phyloP scores from a whole-genome alignment of 1,140 invertebrate species.

The Caerostris extrusa region DNA sequence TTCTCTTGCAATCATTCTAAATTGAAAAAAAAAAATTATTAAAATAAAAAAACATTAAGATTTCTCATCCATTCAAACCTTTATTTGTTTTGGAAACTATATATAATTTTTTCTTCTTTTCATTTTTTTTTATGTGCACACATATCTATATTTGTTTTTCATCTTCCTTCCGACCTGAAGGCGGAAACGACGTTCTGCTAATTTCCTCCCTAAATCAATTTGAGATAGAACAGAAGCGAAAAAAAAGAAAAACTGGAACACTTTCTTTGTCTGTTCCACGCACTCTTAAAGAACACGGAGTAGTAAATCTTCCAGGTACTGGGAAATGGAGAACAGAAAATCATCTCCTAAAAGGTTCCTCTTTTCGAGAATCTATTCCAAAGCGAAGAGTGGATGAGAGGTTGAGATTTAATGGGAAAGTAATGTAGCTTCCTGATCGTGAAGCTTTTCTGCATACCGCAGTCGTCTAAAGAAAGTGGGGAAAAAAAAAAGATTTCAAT shows the following conservation, averaged over 20 bases:
- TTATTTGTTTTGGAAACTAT: neutral
- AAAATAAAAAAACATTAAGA: no score
- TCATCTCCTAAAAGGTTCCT: neutral
- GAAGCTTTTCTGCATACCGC: neutral
- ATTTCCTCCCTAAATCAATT: conserved; percentile 40
- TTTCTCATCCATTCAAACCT: neutral
- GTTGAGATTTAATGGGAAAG: neutral
- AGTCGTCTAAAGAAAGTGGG: neutral
- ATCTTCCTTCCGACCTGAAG: conserved; percentile 24
- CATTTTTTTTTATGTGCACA: no score
- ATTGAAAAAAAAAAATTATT: neutral
- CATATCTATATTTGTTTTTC: neutral
- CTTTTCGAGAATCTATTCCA: neutral
- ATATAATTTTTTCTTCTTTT: no score
- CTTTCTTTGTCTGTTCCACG: neutral
- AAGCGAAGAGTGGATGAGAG: neutral
- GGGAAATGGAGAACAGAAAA: neutral
- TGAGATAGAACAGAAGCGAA: conserved; percentile 10
- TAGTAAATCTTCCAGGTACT: no score
- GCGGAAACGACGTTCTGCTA: conserved; percentile 46
- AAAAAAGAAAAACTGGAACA: neutral
- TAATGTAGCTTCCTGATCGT: neutral
- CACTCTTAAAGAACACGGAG: no score
- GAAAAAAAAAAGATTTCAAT: no score
- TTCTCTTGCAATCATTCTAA: no score